Percentiles rank a stretch among this genome's conserved stretches.
phyloP scores from a whole-genome alignment of 2,888 invertebrate genomes.

The Eretmocerus hayati region DNA sequence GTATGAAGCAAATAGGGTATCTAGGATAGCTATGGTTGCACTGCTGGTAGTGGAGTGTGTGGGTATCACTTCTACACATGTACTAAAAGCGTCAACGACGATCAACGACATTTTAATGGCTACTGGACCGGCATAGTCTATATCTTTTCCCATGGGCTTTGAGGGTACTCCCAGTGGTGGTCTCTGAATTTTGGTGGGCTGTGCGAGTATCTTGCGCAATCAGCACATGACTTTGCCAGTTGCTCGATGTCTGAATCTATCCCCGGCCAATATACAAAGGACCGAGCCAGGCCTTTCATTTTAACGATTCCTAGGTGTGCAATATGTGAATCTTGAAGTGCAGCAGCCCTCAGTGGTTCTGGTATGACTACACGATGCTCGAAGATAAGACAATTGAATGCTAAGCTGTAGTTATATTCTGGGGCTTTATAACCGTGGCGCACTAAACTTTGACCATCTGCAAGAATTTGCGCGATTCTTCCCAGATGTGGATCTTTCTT shows the following conservation, averaged over 20 bases:
- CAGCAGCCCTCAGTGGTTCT: not conserved
- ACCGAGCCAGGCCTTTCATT: slow-evolving; percentile 11
- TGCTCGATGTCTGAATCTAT: slow-evolving; percentile 15
- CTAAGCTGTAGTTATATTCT: slow-evolving; percentile 5
- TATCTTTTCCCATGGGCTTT: slow-evolving; percentile 7
- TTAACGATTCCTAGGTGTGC: slow-evolving; percentile 14
- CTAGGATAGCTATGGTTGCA: slow-evolving; percentile 8
- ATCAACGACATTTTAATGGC: not conserved
- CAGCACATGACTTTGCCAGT: slow-evolving; percentile 7
- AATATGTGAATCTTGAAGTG: slow-evolving; percentile 9
- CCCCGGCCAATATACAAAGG: slow-evolving; percentile 14
- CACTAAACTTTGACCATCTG: not conserved
- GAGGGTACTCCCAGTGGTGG: slow-evolving; percentile 14
- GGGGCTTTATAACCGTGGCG: slow-evolving; percentile 6
- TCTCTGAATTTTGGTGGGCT: slow-evolving; percentile 9
- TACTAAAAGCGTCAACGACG: slow-evolving; percentile 5
- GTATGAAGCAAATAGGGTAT: slow-evolving; percentile 16
- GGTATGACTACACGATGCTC: slow-evolving; percentile 11
- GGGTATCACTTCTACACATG: slow-evolving; percentile 14
- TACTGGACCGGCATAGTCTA: slow-evolving; percentile 13
- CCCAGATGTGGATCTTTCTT: not conserved
- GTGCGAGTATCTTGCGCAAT: slow-evolving; percentile 13
- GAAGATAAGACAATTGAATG: slow-evolving; percentile 6
- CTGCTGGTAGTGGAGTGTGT: slow-evolving; percentile 4
- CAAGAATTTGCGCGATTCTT: not conserved